Base-by-base conservation (phyloP, 2,888 invertebrate species). In the Drosophila aldrichi region DNA sequence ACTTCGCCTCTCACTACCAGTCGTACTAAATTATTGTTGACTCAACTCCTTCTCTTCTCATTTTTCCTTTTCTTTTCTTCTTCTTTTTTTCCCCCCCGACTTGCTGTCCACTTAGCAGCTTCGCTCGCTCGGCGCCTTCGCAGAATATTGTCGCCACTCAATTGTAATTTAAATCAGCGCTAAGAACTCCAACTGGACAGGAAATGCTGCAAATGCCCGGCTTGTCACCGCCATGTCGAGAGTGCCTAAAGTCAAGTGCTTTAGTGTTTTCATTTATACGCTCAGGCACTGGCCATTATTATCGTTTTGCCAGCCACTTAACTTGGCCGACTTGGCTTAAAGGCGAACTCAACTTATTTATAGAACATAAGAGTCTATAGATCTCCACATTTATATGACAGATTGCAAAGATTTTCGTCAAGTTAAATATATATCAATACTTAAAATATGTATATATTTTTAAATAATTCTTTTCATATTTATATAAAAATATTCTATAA, bases 121-220 rank as follows among this genome's bases (percentile, higher is more conserved):
- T 56, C 52, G 57, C 18, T 48, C 48, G 14, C 69, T 62, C 20
- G 59, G 52, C 61, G 58, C 64, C 58, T 56, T 64, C 73, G 65
- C 69, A 71, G 83, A 88, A 79, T 80, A 86, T 86, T 86, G 88
- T 83, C 87, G 85, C 88, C 84, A 85, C 87, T 86, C 89, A 89
- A 87, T 87, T 86, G 81, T 89, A 81, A 86, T 86, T 86, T 86
- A 78, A 86, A 81, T 89, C 81, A 87, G 81, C 69, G 73, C 70
- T 71, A 67, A 55, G 70, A 61, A 65, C 58, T 58, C 32, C 18
- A 61, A 61, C 59, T 49, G 65, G 62, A 68, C 49, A 57, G 60
- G 60, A 70, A 88, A 70, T 75, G 70, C 78, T 73, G 48, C 49
- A 70, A 88, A 77, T 82, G 70, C 73, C 70, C 78, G 69, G 74